phyloP scores from a whole-genome alignment of 2,113 vertebrate genomes.

The Ibidorhyncha struthersii region DNA sequence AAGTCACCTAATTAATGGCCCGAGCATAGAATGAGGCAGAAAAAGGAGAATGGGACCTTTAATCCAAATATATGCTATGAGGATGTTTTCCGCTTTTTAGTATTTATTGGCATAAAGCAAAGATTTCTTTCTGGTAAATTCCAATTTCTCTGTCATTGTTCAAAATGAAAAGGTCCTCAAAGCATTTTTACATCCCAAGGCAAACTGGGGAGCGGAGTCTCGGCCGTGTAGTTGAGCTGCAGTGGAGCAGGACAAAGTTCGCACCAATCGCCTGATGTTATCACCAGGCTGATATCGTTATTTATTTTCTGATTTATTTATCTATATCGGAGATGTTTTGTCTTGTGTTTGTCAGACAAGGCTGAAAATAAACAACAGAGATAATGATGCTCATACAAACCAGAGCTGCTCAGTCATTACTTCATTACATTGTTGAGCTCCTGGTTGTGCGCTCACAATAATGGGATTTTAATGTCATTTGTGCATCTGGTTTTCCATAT shows the following conservation, averaged over 20 bases:
- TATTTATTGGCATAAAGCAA: neutral
- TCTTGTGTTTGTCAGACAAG: neutral
- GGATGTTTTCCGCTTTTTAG: neutral
- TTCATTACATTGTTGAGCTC: neutral
- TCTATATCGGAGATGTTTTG: neutral
- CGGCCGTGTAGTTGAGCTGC: fast-evolving
- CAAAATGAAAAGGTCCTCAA: neutral
- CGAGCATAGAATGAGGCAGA: neutral
- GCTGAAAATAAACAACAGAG: neutral
- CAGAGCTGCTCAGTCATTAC: neutral
- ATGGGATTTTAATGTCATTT: neutral
- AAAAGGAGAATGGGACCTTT: neutral
- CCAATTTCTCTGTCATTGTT: neutral
- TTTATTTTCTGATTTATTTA: neutral
- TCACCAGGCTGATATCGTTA: neutral
- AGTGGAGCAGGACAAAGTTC: neutral
- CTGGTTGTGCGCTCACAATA: neutral
- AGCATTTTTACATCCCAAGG: neutral
- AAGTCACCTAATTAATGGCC: neutral
- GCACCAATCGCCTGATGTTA: neutral
- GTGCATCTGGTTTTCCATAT: neutral
- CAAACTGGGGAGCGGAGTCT: neutral
- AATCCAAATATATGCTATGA: neutral
- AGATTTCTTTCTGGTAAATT: neutral
- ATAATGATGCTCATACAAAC: neutral